Conservation (phyloP, 2,888 invertebrate species). For the Drosophila conformis region DNA sequence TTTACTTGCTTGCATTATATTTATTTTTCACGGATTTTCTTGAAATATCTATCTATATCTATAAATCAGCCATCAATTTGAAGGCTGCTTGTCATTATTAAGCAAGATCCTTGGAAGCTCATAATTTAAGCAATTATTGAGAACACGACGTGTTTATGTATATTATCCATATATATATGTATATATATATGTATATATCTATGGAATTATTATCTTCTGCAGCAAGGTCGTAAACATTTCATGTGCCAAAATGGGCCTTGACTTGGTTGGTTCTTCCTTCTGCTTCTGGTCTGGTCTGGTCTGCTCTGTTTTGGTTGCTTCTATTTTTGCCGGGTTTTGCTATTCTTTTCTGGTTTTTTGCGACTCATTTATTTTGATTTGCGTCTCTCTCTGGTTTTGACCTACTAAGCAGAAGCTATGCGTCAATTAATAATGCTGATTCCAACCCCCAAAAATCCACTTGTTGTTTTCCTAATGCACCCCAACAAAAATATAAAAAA, state of each 20-base stretch:
- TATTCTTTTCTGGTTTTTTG: conserved; percentile 13
- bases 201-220: conserved; percentile 4
- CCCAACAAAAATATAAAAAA: neutral
- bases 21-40: neutral
- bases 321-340: conserved; percentile 31
- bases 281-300: neutral
- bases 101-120: conserved; percentile 9
- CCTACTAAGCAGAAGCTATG: conserved; percentile 47
- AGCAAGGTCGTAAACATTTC: conserved; percentile 59
- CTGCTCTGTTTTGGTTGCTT: neutral
- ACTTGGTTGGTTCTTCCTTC: conserved; percentile 34
- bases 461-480: conserved; percentile 11
- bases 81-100: neutral
- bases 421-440: conserved; percentile 25
- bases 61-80: neutral
- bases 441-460: conserved; percentile 35
- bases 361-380: conserved; percentile 26
- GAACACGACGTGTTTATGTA: conserved; percentile 7
- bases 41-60: neutral
- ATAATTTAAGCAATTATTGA: conserved; percentile 18
- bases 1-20: too few species aligned
- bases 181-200: neutral
- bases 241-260: conserved; percentile 62
- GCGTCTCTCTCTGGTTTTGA: conserved; percentile 51
- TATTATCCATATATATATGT: neutral